phyloP scores from a whole-genome alignment of 2,888 invertebrate species.

The Stenodera caucasica region DNA sequence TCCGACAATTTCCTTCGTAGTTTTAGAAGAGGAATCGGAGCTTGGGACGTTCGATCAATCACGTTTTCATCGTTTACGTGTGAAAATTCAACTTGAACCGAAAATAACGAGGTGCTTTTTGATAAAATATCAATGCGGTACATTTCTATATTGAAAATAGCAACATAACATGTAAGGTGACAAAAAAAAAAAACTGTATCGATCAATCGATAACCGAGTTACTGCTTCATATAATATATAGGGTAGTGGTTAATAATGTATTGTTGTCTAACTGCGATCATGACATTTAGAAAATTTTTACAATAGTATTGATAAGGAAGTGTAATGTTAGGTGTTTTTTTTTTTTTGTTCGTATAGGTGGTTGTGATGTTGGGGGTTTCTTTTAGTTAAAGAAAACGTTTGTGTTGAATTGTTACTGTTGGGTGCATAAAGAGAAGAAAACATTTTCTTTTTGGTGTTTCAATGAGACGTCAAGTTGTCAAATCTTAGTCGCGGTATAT shows the following conservation, averaged over 20 bases:
- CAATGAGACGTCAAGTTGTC: constrained; percentile 49
- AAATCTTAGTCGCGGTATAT: constrained; percentile 39
- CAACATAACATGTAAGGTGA: not conserved
- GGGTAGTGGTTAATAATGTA: not conserved
- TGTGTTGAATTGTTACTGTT: constrained; percentile 45
- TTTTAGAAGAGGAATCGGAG: constrained; percentile 3
- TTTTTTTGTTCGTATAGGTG: no score
- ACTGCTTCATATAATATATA: not conserved
- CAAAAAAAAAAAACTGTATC: not conserved
- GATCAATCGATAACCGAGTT: not conserved
- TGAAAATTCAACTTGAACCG: constrained; percentile 4
- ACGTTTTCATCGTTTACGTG: constrained; percentile 6
- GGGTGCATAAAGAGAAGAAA: constrained; percentile 39
- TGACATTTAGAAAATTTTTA: not conserved
- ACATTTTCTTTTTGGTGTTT: constrained; percentile 48
- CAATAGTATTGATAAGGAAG: constrained; percentile 25
- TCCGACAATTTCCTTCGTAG: constrained; percentile 3
- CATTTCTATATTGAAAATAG: constrained; percentile 1
- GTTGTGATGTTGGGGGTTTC: not conserved
- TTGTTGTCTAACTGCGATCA: not conserved
- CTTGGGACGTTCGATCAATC: constrained; percentile 3
- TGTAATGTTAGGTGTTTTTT: constrained; percentile 39
- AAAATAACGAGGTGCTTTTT: constrained; percentile 7
- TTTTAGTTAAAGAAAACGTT: constrained; percentile 30
- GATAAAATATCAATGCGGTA: constrained; percentile 8